Base-by-base conservation (phyloP, 2,797 vertebrate species). In the Pachyuromys duprasi region DNA sequence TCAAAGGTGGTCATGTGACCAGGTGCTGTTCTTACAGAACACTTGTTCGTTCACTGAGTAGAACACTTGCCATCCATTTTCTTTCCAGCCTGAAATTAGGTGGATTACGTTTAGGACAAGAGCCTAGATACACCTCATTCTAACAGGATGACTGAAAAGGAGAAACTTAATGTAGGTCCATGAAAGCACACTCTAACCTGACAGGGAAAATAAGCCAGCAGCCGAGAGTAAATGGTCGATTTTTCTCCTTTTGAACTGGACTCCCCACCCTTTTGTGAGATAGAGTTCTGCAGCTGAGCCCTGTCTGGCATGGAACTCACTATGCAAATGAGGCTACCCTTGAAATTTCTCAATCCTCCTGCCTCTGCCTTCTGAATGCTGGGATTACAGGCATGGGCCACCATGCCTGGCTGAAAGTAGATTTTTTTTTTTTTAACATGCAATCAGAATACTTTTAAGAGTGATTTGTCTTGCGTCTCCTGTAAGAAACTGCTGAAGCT, bases 361-460 rank as follows among this genome's bases (percentile, higher is more conserved):
- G 86, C 55, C 86, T 75, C 70, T 78, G 57, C 74, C 57, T 49
- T 24, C 28, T 11, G 36, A 89, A 39, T 17, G 72, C 20, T 26
- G 42, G 55, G 20, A 26, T 89, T 89, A 63, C 8, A 78, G 15
- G 42, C 42, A 11, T 65, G 42, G 18, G 33, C 33, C 14, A 65
- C 60, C 86, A 65, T 1, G 14, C 39, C 20, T 4, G 1, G 20
- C 33, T 90, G 57, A 18, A 91, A 57, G 18, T 36, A 81, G 80
- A 83, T 57, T 57, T 74, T 49, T 49, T 74, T 42, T 86, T 69
- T 69, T 22, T 65, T 8, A 74, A 12, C 65, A 83, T 31, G 39
- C 84, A 92, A 76, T 95, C 15, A 89, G 86, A 80, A 55, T 80
- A n/a, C 36, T 92, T 72, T 86, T 72, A 91, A 70, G 31, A 80